phyloP scores from a whole-genome alignment of 2,888 invertebrate species.

The Halictus quadricinctus region DNA sequence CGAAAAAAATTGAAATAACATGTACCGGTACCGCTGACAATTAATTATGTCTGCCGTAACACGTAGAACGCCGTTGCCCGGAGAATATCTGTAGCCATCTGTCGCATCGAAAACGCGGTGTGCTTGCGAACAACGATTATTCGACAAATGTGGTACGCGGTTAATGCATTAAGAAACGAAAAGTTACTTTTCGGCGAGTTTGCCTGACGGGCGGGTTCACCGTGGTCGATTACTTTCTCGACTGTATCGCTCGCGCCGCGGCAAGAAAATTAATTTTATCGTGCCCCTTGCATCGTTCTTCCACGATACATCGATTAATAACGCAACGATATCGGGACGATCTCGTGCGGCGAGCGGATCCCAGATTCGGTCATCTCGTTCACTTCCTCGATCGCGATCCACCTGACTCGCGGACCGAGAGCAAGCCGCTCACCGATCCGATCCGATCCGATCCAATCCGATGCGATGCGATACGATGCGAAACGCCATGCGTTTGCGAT shows the following conservation, averaged over 20 bases:
- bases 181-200: slow-evolving; percentile 7
- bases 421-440: slow-evolving; percentile 25
- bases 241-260: slow-evolving; percentile 10
- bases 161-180: slow-evolving; percentile 17
- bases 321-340: slow-evolving; percentile 53
- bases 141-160: background rate
- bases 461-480: background rate
- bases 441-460: background rate
- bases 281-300: slow-evolving; percentile 45
- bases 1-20: background rate
- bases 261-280: slow-evolving; percentile 57
- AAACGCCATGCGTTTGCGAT: slow-evolving; percentile 24
- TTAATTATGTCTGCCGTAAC: background rate
- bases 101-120: background rate
- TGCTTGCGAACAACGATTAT: background rate
- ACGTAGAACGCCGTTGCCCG: too few relatives aligned
- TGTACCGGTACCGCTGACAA: background rate
- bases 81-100: background rate
- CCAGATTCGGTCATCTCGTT: slow-evolving; percentile 62
- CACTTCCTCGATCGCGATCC: slow-evolving; percentile 56
- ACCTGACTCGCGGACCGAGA: slow-evolving; percentile 13
- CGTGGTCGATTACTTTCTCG: slow-evolving; percentile 24
- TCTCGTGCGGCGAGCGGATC: slow-evolving; percentile 52
- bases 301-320: slow-evolving; percentile 56
- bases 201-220: slow-evolving; percentile 14